Evolutionary conservation across 2,888 invertebrate species (phyloP).

Genomic region (Apamea crenata): DNA sequence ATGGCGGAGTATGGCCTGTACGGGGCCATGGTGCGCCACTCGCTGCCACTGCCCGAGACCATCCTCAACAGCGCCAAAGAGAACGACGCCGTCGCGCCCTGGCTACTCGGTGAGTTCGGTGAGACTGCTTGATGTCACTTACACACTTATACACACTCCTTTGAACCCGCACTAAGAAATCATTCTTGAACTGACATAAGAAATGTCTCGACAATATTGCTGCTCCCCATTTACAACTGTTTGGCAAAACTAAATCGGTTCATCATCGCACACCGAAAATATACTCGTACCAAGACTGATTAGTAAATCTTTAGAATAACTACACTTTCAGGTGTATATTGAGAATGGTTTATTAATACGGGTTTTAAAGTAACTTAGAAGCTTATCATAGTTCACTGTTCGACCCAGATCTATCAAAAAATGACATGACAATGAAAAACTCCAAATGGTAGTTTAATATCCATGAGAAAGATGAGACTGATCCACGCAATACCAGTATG

Average conservation of each 20-base stretch:
- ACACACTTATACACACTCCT: slow-evolving; percentile 35
- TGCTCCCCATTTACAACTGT: neutral
- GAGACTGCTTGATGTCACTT: slow-evolving; percentile 70
- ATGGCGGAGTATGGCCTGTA: slow-evolving; percentile 99
- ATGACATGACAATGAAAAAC: too few species aligned
- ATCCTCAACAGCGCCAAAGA: slow-evolving; percentile 99
- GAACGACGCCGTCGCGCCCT: slow-evolving; percentile 99
- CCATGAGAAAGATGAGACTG: neutral
- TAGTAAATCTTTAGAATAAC: neutral
- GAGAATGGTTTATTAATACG: slow-evolving; percentile 29
- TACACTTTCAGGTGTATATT: neutral
- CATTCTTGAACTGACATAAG: slow-evolving; percentile 12
- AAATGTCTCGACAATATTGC: neutral
- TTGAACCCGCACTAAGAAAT: neutral
- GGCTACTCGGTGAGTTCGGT: slow-evolving; percentile 97
- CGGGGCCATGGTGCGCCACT: slow-evolving; percentile 99
- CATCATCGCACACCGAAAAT: neutral
- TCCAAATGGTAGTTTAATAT: neutral
- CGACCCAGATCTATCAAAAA: neutral
- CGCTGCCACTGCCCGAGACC: slow-evolving; percentile 99
- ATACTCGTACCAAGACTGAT: neutral
- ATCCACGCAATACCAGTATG: neutral
- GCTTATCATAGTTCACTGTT: neutral
- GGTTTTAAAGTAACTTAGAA: slow-evolving; percentile 7
- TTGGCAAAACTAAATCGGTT: neutral